Base-by-base conservation (phyloP, 2,888 invertebrate species). In the Cryptus viduatorius region DNA sequence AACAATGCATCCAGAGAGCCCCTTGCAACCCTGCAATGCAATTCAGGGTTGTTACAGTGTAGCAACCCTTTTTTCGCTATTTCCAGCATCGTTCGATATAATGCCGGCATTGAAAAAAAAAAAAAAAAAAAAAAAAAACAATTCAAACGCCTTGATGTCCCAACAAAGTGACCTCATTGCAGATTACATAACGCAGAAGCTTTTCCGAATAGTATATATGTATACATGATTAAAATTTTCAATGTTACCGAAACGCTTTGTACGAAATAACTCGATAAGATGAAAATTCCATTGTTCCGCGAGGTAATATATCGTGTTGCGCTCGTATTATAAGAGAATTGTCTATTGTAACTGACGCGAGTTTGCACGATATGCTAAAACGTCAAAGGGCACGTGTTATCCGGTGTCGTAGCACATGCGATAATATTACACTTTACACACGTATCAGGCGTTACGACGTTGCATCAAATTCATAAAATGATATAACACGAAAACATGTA, bases 141-240 rank as follows among this genome's bases (percentile, higher is more conserved):
- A 16, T 12, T 64, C 19, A 19, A 50, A 65, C 24, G 10, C 37
- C 29, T 53, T 7, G 59, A 24, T 37, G 65, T 19, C 37, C 24
- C 14, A 42, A 24, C 37, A 24, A 53, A 42, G 50, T 12, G 16
- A 14, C n/a, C 31, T 44, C 46, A 31, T 61, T 31, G 8, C 19
- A 29, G 31, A 64, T 48, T 48, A 8, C 3, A 19, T 8, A 14
- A 1, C 12, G 29, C n/a, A 46, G 4, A 19, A 29, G n/a, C 29
- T 42, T 42, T 53, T 16, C 37, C 14, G 19, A 19, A 24, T 31
- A 19, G 48, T 69, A 1, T 19, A 48, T 16, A 71, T 69, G 1
- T 19, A 48, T 16, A 71, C 71, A 71, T 48, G 78, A 64, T 79
- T 69, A 71, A 79, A 79, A 79, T 79, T 71, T 61, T 69, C 12